phyloP scores from a whole-genome alignment of 2,113 vertebrate species.

The Cygnus atratus region DNA sequence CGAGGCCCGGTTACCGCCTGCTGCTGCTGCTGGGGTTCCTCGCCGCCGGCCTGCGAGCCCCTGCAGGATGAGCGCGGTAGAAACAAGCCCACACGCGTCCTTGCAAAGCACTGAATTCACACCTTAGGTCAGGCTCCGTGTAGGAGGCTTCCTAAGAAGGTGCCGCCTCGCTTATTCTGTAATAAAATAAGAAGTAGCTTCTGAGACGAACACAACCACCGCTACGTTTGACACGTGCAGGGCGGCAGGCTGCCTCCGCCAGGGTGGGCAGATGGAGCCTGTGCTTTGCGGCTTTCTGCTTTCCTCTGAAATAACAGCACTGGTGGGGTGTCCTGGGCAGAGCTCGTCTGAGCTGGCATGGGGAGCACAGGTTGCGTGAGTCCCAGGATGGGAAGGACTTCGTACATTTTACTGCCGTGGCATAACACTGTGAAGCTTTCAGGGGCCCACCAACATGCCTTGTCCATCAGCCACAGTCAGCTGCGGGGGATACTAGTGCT shows the following conservation, averaged over 20 bases:
- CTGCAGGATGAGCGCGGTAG: background rate
- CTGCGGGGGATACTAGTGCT: no score
- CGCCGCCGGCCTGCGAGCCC: background rate
- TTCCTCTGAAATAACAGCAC: background rate
- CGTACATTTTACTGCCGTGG: no score
- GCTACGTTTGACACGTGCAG: background rate
- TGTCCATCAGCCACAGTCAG: background rate
- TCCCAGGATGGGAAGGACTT: background rate
- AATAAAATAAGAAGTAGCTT: background rate
- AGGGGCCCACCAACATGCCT: no score
- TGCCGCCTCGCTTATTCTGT: background rate
- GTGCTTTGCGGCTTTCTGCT: no score
- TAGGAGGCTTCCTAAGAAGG: background rate
- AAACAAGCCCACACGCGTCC: background rate
- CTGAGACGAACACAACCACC: background rate
- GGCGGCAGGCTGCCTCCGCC: background rate
- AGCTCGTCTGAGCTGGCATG: no score
- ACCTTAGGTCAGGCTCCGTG: background rate
- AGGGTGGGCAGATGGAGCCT: background rate
- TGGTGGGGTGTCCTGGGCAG: no score
- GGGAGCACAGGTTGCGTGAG: accelerated
- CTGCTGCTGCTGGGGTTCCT: background rate
- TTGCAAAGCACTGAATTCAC: background rate
- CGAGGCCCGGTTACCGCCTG: background rate
- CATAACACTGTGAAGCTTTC: no score